phyloP scores from a whole-genome alignment of 2,888 invertebrate species.

The Drosophila kuntzei region DNA sequence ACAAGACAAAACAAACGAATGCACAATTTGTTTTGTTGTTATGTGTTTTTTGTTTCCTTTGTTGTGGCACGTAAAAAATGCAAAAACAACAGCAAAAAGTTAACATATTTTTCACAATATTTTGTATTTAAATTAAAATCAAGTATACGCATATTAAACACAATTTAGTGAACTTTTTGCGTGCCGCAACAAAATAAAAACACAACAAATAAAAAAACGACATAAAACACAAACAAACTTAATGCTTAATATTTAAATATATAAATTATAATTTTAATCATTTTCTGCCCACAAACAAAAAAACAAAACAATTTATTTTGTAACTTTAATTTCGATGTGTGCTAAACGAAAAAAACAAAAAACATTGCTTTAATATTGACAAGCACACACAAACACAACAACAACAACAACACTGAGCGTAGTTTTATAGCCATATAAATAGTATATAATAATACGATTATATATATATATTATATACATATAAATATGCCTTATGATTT shows the following conservation, averaged over 20 bases:
- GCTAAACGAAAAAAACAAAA: slow-evolving; percentile 48
- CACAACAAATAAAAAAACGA: slow-evolving; percentile 12
- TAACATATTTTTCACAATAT: slow-evolving; percentile 20
- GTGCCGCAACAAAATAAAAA: slow-evolving; percentile 31
- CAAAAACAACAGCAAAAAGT: neutral
- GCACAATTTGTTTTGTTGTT: slow-evolving; percentile 45
- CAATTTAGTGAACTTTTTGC: slow-evolving; percentile 30
- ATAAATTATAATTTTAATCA: slow-evolving; percentile 4
- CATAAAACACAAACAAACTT: slow-evolving; percentile 11
- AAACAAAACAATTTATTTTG: slow-evolving; percentile 20
- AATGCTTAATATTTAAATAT: slow-evolving; percentile 24
- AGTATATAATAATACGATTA: slow-evolving; percentile 51
- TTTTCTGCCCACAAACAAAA: slow-evolving; percentile 40
- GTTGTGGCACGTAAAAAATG: slow-evolving; percentile 31
- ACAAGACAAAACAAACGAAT: slow-evolving; percentile 24
- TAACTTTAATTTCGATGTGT: slow-evolving; percentile 50
- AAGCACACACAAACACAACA: slow-evolving; percentile 47
- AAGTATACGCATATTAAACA: neutral
- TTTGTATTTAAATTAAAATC: slow-evolving; percentile 42
- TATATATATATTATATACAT: slow-evolving; percentile 21
- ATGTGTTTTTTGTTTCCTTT: neutral
- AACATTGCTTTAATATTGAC: slow-evolving; percentile 45
- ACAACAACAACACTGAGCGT: slow-evolving; percentile 54
- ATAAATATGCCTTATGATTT: slow-evolving; percentile 41
- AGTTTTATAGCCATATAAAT: slow-evolving; percentile 69